Conservation (phyloP, 2,888 invertebrate genomes). For the Caenorhabditis sp. region DNA sequence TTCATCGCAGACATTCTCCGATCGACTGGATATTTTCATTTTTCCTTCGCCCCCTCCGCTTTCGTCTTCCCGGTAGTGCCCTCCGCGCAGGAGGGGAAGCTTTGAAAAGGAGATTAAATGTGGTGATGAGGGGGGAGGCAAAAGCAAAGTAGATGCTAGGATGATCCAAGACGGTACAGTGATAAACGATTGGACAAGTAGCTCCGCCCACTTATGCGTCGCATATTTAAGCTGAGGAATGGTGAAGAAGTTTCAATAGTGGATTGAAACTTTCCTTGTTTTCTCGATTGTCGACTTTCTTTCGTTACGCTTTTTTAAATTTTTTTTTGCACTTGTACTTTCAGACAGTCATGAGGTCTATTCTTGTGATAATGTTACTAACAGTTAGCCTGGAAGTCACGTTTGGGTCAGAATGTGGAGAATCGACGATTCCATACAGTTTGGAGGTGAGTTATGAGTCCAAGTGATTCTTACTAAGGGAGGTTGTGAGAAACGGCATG, state of each 20-base stretch:
- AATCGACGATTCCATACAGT: slow-evolving; percentile 75
- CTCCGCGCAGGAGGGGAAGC: background rate
- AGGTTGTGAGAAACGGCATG: too few relatives aligned
- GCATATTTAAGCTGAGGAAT: slow-evolving; percentile 40
- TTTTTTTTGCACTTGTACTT: background rate
- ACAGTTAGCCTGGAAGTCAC: background rate
- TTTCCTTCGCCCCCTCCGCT: background rate
- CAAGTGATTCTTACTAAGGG: too few relatives aligned
- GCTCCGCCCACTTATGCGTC: slow-evolving; percentile 34
- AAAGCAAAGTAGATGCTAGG: slow-evolving; percentile 55
- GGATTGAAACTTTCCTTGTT: background rate
- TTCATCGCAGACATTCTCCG: background rate
- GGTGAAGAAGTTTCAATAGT: background rate
- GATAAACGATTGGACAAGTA: slow-evolving; percentile 28
- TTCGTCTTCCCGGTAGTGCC: background rate
- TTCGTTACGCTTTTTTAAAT: slow-evolving; percentile 1
- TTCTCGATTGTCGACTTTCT: background rate
- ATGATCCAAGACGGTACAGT: slow-evolving; percentile 48
- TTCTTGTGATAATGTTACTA: slow-evolving; percentile 7
- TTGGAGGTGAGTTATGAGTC: slow-evolving; percentile 72
- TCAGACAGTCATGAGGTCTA: slow-evolving; percentile 22
- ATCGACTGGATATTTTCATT: slow-evolving; percentile 26
- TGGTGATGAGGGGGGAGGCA: background rate
- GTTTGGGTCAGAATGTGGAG: slow-evolving; percentile 69
- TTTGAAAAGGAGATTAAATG: background rate